Evolutionary conservation across 2,113 vertebrate genomes (phyloP), one percentile per base, ranked within the genome.

Genomic region (Xenopus borealis): DNA sequence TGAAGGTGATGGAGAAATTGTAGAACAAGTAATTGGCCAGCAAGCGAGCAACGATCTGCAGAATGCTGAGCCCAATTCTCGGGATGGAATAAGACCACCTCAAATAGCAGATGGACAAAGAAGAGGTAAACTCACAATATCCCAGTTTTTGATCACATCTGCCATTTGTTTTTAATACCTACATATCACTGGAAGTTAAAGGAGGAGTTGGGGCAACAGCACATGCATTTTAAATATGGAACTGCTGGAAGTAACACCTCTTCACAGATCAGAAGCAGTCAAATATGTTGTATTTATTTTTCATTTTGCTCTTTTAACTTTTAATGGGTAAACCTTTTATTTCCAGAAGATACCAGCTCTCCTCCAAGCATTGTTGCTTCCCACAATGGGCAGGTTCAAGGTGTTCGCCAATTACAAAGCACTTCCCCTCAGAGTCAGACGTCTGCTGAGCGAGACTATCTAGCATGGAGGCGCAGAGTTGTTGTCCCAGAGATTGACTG

Each of bases 21-120:
- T 98, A 59, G 97, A 99, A 80, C 97, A 98, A 85, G 94, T 98
- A 70, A 97, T 98, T 86, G 96, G 96, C 75, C 94, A 98, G 50
- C 95, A 96, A 79, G 93, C 93, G 0, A 80, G 88, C 63, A 94
- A 98, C 44, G 94, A 94, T 69, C 94, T 94, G 11, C 83, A 83
- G 45, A 88, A 81, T 65, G 44, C 88, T 0, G 83, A 95, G 50
- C 84, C 88, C 78, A 95, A 85, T 73, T 82, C 94, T 75, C 91
- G 98, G 67, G 96, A 98, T 57, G 89, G 89, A 82, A 33, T 82
- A 83, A 0, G 91, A 86, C 0, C 44, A 23, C 72, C 84, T 0
- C 71, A 47, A 0, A 83, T 76, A 20, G 88, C 87, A 18, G 94
- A 86, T 76, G 94, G 94, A 1, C 93, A 94, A 3, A 92, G 93